These are phyloP conservation scores for Cataglyphis rosenhaueri DNA, from an alignment of 2,888 invertebrate genomes.

Conservation along the genomic window DNA sequence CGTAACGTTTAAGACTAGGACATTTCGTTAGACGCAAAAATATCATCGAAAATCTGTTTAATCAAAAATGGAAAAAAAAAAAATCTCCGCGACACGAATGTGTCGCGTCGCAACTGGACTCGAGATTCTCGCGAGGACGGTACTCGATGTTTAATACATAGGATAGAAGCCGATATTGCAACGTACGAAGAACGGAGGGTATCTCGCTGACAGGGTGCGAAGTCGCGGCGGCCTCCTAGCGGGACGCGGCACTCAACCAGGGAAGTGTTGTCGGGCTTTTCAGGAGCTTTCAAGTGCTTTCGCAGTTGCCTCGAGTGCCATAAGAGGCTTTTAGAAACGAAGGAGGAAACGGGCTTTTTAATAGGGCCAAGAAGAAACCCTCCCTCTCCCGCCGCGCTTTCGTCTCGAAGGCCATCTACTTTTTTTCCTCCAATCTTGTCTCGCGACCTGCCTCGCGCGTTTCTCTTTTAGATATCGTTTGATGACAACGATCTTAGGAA, in stretches of 20 bases:
- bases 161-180: conserved; percentile 82
- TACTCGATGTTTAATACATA: conserved; percentile 83
- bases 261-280: conserved; percentile 85
- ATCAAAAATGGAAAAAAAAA: conserved; percentile 15
- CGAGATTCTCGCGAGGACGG: conserved; percentile 60
- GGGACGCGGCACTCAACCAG: conserved; percentile 85
- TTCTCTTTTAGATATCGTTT: conserved; percentile 40
- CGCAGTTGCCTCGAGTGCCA: conserved; percentile 85
- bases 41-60: not conserved
- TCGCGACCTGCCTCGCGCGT: conserved; percentile 60
- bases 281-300: conserved; percentile 86
- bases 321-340: conserved; percentile 86
- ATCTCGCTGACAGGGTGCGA: conserved; percentile 84
- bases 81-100: conserved; percentile 1
- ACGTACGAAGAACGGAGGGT: conserved; percentile 71
- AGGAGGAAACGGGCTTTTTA: conserved; percentile 86
- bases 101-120: conserved; percentile 34
- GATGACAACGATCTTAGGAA: not conserved
- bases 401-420: conserved; percentile 45
- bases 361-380: conserved; percentile 82
- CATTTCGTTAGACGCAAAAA: not conserved
- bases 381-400: conserved; percentile 28
- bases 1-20: not conserved
- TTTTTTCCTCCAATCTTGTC: conserved; percentile 68
- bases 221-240: conserved; percentile 79